Evolutionary conservation across 2,797 vertebrate genomes (phyloP).

Genomic region (Rhabdophis nuchalis): DNA sequence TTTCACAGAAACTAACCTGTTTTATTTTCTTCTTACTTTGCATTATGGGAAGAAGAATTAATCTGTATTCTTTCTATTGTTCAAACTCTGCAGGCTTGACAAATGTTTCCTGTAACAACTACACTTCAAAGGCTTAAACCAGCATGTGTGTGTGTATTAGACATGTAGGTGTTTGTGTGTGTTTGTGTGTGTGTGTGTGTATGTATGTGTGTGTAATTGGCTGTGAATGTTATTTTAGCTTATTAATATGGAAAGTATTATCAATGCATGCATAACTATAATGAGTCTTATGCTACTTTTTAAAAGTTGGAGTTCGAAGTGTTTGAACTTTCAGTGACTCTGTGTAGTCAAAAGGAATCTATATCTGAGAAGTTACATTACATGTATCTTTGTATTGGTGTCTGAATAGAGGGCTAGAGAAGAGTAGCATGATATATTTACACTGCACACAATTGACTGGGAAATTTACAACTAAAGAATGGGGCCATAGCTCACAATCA

Average conservation of each 20-base stretch:
- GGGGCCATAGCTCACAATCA: conserved; percentile 55
- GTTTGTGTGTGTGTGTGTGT: no score
- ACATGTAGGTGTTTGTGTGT: no score
- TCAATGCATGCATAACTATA: background rate
- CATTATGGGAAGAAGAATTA: background rate
- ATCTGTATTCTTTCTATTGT: background rate
- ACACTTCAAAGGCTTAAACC: no score
- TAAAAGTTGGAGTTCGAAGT: background rate
- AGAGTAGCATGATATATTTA: conserved; percentile 59
- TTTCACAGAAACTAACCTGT: background rate
- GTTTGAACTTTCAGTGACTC: background rate
- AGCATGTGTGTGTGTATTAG: no score
- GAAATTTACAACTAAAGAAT: conserved; percentile 55
- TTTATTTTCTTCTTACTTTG: background rate
- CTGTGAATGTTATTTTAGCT: background rate
- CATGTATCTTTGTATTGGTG: conserved; percentile 44
- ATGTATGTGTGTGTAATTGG: background rate
- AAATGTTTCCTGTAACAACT: background rate
- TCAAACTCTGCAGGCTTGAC: background rate
- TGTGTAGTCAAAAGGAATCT: background rate
- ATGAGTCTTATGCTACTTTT: background rate
- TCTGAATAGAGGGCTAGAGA: conserved; percentile 41
- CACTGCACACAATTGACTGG: conserved; percentile 40
- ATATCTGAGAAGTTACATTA: conserved; percentile 14
- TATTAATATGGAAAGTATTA: background rate